Percentiles rank a stretch among this genome's conserved stretches.
Conservation (phyloP, 2,888 invertebrate species). For the Melanchra persicariae region DNA sequence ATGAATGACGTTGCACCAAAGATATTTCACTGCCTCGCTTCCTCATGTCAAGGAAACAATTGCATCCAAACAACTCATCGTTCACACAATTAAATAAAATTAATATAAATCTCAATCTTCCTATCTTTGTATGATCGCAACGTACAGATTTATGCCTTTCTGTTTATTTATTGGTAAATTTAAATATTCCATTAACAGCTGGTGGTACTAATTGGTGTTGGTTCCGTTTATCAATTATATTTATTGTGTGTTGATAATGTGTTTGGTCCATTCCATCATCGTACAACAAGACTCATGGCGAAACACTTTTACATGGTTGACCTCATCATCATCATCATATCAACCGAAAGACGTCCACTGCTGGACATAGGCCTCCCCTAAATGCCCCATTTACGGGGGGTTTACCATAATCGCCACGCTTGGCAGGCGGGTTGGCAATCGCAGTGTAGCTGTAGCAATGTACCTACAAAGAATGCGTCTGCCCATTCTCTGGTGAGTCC, state of each 20-base stretch:
- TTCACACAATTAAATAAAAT: constrained; percentile 35
- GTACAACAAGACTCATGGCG: not conserved
- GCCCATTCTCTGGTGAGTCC: too few species aligned
- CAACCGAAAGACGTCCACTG: too few species aligned
- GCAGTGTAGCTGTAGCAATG: too few species aligned
- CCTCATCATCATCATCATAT: too few species aligned
- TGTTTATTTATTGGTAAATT: constrained; percentile 26
- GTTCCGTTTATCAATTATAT: constrained; percentile 7
- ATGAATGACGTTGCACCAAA: constrained; percentile 23
- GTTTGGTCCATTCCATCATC: not conserved
- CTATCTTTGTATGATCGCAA: constrained; percentile 9
- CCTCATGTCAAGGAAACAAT: constrained; percentile 55
- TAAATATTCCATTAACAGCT: not conserved
- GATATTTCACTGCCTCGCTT: constrained; percentile 48
- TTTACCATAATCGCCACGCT: too few species aligned
- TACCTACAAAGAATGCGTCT: too few species aligned
- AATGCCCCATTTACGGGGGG: too few species aligned
- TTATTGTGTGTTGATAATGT: not conserved
- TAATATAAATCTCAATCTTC: constrained; percentile 33
- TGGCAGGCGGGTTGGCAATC: too few species aligned
- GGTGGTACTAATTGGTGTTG: constrained; percentile 17
- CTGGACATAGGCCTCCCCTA: too few species aligned
- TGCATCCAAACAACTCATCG: constrained; percentile 18
- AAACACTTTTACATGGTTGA: too few species aligned
- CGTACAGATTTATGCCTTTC: not conserved